Evolutionary conservation across 2,888 invertebrate genomes (phyloP), one percentile per base, ranked within the genome.

Genomic region (Ernsta delagoae): DNA sequence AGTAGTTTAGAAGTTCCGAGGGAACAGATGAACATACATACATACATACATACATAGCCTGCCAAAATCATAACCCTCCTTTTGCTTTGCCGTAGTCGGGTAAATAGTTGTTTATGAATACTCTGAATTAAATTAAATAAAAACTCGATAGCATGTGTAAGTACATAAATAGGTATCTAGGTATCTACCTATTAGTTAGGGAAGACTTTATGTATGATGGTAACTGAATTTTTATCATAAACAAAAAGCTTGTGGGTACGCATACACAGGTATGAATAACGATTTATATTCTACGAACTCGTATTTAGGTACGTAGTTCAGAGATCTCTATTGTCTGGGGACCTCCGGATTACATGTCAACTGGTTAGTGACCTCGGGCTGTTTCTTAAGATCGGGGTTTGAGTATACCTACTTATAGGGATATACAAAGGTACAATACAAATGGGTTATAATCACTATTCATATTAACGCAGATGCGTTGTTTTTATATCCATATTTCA

Each of bases 291-390:
- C 56, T 56, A 61, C 11, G 54, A 54, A 61, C 56, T 61, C n/a
- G 57, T 56, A 61, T 56, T 54, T 34, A 62, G 66, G 43, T 16
- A 62, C 36, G 62, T 59, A 63, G 68, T 59, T 69, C 68, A 59
- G 50, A 63, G 68, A 63, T 69, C 68, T 59, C 68, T 69, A 69
- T 69, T 69, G 68, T 69, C 12, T 59, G 57, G 68, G 39, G 63
- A 69, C 62, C 68, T 69, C 62, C 68, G 63, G 62, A 69, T 69
- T 63, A 57, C 62, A 63, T 68, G 62, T 68, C 68, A 68, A 68
- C 68, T 68, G 68, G 68, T 68, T 63, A 68, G 62, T 63, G 68
- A 68, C 68, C 68, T 63, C 68, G 68, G 56, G 62, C 67, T 39
- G 61, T 56, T 67, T 66, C 60, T 66, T 67, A 67, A 67, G 61